A percentile compares a stretch with the other conserved stretches of the same genome.
Conservation (phyloP, 2,797 vertebrate genomes). For the Limnodromus scolopaceus region DNA sequence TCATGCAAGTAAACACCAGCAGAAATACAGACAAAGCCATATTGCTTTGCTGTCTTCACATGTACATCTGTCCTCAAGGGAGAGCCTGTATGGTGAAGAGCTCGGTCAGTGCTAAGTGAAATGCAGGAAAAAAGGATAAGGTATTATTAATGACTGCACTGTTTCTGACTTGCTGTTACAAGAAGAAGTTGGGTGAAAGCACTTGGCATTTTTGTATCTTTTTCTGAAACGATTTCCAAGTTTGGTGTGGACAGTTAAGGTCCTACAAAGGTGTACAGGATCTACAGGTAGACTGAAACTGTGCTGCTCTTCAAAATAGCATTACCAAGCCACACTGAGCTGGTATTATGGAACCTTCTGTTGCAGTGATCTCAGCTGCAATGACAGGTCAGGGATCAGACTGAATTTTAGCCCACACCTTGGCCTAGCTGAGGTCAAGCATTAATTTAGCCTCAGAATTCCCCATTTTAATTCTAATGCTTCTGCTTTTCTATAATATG, state of each 20-base stretch:
- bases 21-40: not conserved
- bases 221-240: not conserved
- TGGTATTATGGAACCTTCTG: not conserved
- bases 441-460: not conserved
- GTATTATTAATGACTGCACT: not conserved
- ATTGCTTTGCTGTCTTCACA: not conserved
- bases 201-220: not conserved
- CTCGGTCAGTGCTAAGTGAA: not conserved
- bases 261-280: not conserved
- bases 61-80: not conserved
- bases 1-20: not conserved
- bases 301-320: not conserved
- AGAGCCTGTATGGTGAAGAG: not conserved
- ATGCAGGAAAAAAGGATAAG: not conserved
- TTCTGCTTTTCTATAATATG: not conserved
- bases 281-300: not conserved
- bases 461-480: not conserved
- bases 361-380: not conserved
- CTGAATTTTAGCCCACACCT: not conserved
- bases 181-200: not conserved
- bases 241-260: not conserved
- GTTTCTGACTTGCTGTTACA: not conserved
- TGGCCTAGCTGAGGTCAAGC: not conserved
- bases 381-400: not conserved
- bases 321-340: not conserved